Percentiles rank a stretch among this genome's conserved stretches.
Conservation (phyloP, 2,113 vertebrate genomes). For the Oxyruncus cristatus region DNA sequence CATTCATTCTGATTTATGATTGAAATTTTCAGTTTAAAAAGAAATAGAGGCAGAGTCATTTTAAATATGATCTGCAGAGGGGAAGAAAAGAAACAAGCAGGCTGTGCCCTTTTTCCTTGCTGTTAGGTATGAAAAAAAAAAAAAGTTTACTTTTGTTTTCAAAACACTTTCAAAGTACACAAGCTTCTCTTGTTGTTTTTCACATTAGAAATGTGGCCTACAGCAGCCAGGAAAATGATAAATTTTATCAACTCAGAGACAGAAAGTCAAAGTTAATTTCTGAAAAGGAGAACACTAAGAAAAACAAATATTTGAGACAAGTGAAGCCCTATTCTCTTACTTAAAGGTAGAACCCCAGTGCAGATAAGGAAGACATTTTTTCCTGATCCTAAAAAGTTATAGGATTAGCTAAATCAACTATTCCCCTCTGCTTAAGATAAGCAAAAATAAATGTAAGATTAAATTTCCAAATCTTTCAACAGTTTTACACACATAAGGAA, state of each 20-base stretch:
- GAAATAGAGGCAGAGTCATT: not conserved
- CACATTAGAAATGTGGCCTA: not conserved
- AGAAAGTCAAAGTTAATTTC: not conserved
- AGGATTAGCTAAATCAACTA: not conserved
- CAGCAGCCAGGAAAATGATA: not conserved
- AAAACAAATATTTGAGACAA: not conserved
- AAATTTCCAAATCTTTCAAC: not conserved
- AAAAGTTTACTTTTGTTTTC: not conserved
- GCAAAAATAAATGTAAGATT: not conserved
- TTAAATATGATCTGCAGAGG: not conserved
- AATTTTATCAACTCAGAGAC: not conserved
- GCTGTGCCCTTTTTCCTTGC: not conserved
- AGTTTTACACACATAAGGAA: not conserved
- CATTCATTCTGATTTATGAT: not conserved
- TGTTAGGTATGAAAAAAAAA: not conserved
- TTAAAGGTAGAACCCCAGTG: not conserved
- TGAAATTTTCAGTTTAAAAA: not conserved
- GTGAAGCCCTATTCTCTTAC: not conserved
- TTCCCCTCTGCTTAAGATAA: not conserved
- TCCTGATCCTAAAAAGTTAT: not conserved
- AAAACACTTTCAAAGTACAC: not conserved
- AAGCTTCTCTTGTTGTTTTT: not conserved
- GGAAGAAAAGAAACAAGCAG: not conserved
- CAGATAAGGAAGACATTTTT: not conserved
- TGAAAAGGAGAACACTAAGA: not conserved